Evolutionary conservation across 2,797 vertebrate genomes (phyloP), one percentile per base, ranked within the genome.

Genomic region (Chelon labrosus): DNA sequence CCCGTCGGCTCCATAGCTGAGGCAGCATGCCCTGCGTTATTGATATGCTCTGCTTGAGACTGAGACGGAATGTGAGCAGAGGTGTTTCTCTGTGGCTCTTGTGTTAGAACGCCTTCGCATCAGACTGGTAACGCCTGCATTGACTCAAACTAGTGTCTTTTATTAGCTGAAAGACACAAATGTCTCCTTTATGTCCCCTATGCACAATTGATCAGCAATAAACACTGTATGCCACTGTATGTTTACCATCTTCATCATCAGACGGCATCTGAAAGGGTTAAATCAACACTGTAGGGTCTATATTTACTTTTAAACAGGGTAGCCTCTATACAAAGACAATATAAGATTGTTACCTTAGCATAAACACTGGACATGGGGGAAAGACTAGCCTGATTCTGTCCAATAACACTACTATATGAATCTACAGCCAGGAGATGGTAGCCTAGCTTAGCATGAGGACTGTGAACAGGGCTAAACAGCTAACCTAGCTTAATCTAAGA

Each of bases 11-110:
- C 46, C 16, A 19, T 25, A 53, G 67, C 70, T 59, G 41, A 66
- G 61, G 55, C 41, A 65, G 60, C 79, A 42, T 37, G 62, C 56
- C 73, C 35, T 44, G 35, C 62, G 58, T 25, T 74, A 60, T 67
- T 68, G 57, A 58, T 25, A 27, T 64, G 57, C 59, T 72, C 68
- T 37, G 68, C 51, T 60, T 8, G 20, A 22, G 52, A 69, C 25
- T 19, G 17, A n/a, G 5, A 71, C 37, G 19, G 46, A 72, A 39
- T 39, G 20, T 7, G 27, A 64, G 20, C 16, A n/a, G 2, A 9
- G 4, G 1, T 37, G 10, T 53, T 77, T 42, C 59, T 58, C 3
- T 44, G 7, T 2, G 3, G 13, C 49, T 39, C 5, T 68, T 70
- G 44, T 55, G 16, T 65, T 3, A 16, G 61, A 52, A 51, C 63